Percentiles rank a stretch among this genome's conserved stretches.
Evolutionary conservation across 2,888 invertebrate species (phyloP).

Genomic region (Microctonus brassicae): DNA sequence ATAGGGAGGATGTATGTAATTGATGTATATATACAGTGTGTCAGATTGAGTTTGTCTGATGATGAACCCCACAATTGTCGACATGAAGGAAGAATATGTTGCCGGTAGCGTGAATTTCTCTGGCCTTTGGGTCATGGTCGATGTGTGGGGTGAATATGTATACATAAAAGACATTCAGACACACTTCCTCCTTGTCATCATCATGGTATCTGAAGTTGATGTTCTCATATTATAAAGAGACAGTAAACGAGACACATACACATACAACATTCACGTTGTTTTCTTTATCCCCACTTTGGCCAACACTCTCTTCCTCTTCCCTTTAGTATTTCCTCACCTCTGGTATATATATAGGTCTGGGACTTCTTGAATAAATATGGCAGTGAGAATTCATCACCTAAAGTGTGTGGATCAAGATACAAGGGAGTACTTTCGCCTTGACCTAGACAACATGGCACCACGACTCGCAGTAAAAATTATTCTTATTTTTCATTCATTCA

Average conservation of each 20-base stretch:
- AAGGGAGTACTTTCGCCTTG: neutral
- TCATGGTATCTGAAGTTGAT: conserved; percentile 5
- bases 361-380: conserved; percentile 61
- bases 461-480: conserved; percentile 53
- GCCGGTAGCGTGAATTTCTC: conserved; percentile 61
- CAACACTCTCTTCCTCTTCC: conserved; percentile 46
- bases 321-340: conserved; percentile 57
- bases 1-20: too few relatives aligned
- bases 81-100: conserved; percentile 34
- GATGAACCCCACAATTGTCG: neutral
- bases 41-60: conserved; percentile 13
- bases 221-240: conserved; percentile 11
- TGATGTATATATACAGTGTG: neutral
- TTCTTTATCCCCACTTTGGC: conserved; percentile 41
- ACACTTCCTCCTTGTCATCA: conserved; percentile 42
- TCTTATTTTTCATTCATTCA: neutral
- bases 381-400: conserved; percentile 57
- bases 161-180: conserved; percentile 31
- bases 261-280: conserved; percentile 15
- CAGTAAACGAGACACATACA: conserved; percentile 19
- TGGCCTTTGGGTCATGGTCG: conserved; percentile 58
- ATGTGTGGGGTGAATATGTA: conserved; percentile 42
- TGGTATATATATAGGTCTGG: conserved; percentile 61
- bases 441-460: conserved; percentile 47
- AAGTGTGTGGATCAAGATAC: conserved; percentile 42